Conservation (phyloP, 2,888 invertebrate species). For the Xestia sexstrigata region DNA sequence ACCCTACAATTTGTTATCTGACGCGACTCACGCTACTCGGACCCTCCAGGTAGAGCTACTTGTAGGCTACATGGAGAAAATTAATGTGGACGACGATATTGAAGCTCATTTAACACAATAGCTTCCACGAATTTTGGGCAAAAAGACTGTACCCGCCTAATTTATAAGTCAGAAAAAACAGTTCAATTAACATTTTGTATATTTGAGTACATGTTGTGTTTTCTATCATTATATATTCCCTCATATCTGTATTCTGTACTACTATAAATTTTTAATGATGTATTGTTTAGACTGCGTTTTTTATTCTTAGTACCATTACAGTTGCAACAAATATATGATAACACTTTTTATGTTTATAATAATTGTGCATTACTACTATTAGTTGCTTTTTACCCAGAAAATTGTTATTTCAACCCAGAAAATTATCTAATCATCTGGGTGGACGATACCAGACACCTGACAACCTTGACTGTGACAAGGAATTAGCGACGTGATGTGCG, state of each 20-base stretch:
- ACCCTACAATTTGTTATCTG: background rate
- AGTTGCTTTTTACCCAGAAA: background rate
- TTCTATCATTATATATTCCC: background rate
- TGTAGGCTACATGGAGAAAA: background rate
- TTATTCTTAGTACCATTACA: background rate
- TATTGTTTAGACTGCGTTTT: background rate
- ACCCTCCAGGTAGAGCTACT: background rate
- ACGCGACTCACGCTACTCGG: background rate
- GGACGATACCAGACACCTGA: background rate
- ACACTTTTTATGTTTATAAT: background rate
- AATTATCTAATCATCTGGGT: too few species aligned
- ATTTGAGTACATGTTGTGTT: background rate
- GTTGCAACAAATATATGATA: background rate
- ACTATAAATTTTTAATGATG: background rate
- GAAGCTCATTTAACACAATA: background rate
- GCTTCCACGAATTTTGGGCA: background rate
- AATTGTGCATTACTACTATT: background rate
- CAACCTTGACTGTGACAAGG: conserved; percentile 7
- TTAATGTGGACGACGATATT: background rate
- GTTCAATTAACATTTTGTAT: background rate
- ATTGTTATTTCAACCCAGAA: too few species aligned
- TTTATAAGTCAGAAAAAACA: background rate
- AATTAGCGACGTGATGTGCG: background rate
- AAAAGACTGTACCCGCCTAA: background rate
- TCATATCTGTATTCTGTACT: background rate